Evolutionary conservation across 2,113 vertebrate species (phyloP).

Genomic region (Scartelaos histophorus): DNA sequence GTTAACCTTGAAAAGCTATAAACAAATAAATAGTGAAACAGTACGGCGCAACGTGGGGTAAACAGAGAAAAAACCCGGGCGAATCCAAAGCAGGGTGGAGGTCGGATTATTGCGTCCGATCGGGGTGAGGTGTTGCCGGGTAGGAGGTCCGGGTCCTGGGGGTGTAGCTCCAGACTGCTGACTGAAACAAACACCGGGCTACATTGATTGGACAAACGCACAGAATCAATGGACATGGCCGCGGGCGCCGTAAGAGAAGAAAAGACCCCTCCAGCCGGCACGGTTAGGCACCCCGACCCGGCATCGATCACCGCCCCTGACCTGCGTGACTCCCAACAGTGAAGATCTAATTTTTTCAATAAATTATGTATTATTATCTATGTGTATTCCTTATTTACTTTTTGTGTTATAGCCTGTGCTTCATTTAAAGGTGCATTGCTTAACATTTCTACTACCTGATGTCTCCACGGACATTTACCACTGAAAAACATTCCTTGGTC

Average conservation of each 20-base stretch:
- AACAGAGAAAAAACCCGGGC: not conserved
- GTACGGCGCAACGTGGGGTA: not conserved
- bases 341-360: constrained; percentile 8
- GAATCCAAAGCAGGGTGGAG: constrained; percentile 9
- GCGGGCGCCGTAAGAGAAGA: constrained; percentile 46
- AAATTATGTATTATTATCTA: no score
- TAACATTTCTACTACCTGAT: no score
- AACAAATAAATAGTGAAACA: not conserved
- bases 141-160: constrained; percentile 21
- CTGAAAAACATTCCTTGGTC: no score
- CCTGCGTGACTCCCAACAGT: constrained; percentile 46
- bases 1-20: not conserved
- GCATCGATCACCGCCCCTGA: constrained; percentile 45
- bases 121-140: constrained; percentile 9
- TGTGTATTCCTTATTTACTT: no score
- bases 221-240: constrained; percentile 67
- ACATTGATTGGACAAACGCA: constrained; percentile 63
- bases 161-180: constrained; percentile 45
- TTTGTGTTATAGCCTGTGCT: no score
- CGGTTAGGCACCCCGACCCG: constrained; percentile 3
- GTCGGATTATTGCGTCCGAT: constrained; percentile 23
- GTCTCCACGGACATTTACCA: no score
- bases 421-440: no score
- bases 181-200: constrained; percentile 64
- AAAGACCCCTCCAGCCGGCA: constrained; percentile 28